Conservation (phyloP, 1,140 invertebrate species). For the Paracyclopina nana region DNA sequence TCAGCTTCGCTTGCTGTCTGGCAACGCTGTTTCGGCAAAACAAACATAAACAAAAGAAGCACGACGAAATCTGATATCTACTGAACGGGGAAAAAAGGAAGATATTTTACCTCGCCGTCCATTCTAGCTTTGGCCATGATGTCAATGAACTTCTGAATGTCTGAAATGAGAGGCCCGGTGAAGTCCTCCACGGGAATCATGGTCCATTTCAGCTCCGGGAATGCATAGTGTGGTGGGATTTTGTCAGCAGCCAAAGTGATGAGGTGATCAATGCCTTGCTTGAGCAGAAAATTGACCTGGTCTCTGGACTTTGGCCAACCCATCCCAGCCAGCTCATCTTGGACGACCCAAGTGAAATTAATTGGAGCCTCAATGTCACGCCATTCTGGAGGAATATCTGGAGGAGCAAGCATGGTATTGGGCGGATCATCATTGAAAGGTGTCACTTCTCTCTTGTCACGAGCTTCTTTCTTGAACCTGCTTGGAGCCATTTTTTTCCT, state of each 20-base stretch:
- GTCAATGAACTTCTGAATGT: slow-evolving; percentile 9
- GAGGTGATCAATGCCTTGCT: slow-evolving; percentile 32
- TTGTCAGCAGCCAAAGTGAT: slow-evolving; percentile 41
- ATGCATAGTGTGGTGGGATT: slow-evolving; percentile 31
- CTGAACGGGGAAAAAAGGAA: too few species aligned
- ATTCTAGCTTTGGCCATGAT: slow-evolving; percentile 10
- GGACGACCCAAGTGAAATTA: slow-evolving; percentile 15
- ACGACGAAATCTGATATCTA: too few species aligned
- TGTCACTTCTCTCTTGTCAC: background rate
- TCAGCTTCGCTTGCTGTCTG: too few species aligned
- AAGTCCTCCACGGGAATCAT: slow-evolving; percentile 14
- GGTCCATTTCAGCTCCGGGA: slow-evolving; percentile 22
- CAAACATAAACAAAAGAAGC: too few species aligned
- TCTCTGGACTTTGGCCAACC: slow-evolving; percentile 16
- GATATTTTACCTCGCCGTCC: slow-evolving; percentile 9
- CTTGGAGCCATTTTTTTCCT: slow-evolving; percentile 2
- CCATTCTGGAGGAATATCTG: slow-evolving; percentile 11
- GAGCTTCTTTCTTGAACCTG: background rate
- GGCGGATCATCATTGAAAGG: slow-evolving; percentile 8
- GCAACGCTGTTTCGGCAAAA: too few species aligned
- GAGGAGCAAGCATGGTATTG: too few species aligned
- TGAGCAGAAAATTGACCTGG: slow-evolving; percentile 33
- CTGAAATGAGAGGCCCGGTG: slow-evolving; percentile 7
- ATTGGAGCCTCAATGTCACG: slow-evolving; percentile 6
- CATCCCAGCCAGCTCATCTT: slow-evolving; percentile 13